Evolutionary conservation across 2,797 vertebrate species (phyloP).

Genomic region (Malacoctenus gilli): DNA sequence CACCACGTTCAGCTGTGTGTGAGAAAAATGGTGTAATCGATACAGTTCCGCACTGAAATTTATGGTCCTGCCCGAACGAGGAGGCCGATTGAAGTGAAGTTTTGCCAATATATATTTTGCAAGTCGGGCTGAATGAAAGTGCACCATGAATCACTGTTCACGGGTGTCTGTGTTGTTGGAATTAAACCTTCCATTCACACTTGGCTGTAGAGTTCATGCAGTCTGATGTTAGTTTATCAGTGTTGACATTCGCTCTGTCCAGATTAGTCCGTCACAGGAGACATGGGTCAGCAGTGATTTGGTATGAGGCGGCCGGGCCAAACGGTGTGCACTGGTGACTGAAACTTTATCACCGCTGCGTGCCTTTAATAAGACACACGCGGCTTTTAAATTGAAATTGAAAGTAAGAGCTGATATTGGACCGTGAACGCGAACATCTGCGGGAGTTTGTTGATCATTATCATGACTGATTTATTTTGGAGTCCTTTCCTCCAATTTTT

Average conservation of each 20-base stretch:
- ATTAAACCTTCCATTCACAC: slow-evolving; percentile 40
- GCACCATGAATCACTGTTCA: slow-evolving; percentile 10
- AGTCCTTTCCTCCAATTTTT: too few relatives aligned
- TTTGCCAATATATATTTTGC: too few relatives aligned
- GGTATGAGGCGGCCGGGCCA: slow-evolving; percentile 17
- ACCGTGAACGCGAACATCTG: not conserved
- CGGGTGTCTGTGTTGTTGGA: slow-evolving; percentile 33
- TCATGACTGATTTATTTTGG: not conserved
- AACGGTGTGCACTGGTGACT: slow-evolving; percentile 8
- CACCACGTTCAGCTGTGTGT: too few relatives aligned
- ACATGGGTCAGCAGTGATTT: not conserved
- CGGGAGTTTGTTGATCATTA: not conserved
- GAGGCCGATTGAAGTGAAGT: too few relatives aligned
- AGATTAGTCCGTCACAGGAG: slow-evolving; percentile 21
- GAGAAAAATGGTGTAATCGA: too few relatives aligned
- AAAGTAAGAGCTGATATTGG: not conserved
- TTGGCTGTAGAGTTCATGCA: slow-evolving; percentile 30
- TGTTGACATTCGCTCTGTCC: slow-evolving; percentile 43
- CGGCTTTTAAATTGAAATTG: not conserved
- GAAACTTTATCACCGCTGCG: slow-evolving; percentile 2
- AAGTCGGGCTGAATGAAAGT: slow-evolving; percentile 11
- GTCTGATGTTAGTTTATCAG: slow-evolving; percentile 41
- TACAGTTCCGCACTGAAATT: too few relatives aligned
- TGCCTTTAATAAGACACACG: not conserved
- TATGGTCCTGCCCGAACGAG: too few relatives aligned